Evolutionary conservation across 2,113 vertebrate species (phyloP).

Genomic region (Haliaeetus leucogaster): DNA sequence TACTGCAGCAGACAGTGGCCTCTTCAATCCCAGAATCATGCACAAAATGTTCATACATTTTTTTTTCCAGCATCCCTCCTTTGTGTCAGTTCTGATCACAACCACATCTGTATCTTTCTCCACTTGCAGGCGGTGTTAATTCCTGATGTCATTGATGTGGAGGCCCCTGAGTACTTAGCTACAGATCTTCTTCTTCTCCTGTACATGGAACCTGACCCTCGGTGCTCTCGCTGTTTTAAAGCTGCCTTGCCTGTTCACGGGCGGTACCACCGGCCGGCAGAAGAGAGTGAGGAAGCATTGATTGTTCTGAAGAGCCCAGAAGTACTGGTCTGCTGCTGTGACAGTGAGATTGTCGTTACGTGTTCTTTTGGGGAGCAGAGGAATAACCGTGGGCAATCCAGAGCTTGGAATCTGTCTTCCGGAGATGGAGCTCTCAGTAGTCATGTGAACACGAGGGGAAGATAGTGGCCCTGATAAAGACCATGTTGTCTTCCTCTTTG

Average conservation of each 20-base stretch:
- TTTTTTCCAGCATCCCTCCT: background rate
- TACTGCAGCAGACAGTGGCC: background rate
- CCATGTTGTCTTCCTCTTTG: background rate
- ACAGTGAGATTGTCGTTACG: conserved; percentile 11
- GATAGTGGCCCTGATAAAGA: background rate
- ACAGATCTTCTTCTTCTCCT: conserved; percentile 71
- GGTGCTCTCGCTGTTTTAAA: conserved; percentile 50
- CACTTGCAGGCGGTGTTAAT: conserved; percentile 75
- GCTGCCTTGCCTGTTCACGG: conserved; percentile 81
- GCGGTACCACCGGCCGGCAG: conserved; percentile 84
- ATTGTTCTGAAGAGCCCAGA: conserved; percentile 75
- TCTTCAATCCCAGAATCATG: background rate
- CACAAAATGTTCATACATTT: fast-evolving
- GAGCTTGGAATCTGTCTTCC: background rate
- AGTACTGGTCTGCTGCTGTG: conserved; percentile 75
- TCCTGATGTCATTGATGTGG: conserved; percentile 79
- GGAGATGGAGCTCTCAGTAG: background rate
- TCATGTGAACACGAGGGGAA: fast-evolving
- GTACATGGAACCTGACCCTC: conserved; percentile 59
- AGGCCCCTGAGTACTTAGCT: conserved; percentile 84
- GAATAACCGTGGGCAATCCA: background rate
- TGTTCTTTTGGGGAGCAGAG: background rate
- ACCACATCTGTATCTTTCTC: background rate
- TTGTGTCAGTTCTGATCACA: fast-evolving
- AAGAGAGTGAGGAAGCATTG: background rate